A percentile compares a stretch with the other conserved stretches of the same genome.
Evolutionary conservation across 2,113 vertebrate genomes (phyloP).

Genomic region (Pogonocichla stellata): DNA sequence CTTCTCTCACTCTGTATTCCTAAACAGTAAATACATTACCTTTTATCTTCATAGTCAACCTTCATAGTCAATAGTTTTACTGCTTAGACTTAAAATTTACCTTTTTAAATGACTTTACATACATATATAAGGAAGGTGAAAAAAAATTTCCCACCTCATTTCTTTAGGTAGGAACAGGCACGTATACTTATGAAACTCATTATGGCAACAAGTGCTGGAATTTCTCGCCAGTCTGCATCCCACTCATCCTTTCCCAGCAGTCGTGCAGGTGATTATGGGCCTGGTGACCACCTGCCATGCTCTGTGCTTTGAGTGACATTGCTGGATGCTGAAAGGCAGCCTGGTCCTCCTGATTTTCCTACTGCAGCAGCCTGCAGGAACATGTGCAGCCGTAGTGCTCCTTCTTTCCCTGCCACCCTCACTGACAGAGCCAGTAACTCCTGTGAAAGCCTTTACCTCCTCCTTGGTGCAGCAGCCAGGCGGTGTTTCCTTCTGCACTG

Average conservation of each 20-base stretch:
- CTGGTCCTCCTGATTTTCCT: neutral
- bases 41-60: neutral
- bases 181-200: neutral
- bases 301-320: neutral
- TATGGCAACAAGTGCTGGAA: neutral
- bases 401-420: neutral
- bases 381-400: neutral
- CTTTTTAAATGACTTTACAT: neutral
- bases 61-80: neutral
- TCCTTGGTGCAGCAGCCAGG: neutral
- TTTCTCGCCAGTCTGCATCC: neutral
- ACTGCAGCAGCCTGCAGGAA: neutral
- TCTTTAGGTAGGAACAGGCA: neutral
- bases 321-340: neutral
- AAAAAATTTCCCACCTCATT: neutral
- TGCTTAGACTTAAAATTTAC: neutral
- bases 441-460: neutral
- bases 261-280: neutral
- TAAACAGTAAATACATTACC: neutral
- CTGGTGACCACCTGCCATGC: rapidly evolving
- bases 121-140: neutral
- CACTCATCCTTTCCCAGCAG: neutral
- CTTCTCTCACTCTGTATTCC: neutral
- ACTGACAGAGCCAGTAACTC: neutral
- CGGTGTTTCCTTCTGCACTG: neutral